Conservation (phyloP, 2,888 invertebrate species). For the Lymantria monacha region DNA sequence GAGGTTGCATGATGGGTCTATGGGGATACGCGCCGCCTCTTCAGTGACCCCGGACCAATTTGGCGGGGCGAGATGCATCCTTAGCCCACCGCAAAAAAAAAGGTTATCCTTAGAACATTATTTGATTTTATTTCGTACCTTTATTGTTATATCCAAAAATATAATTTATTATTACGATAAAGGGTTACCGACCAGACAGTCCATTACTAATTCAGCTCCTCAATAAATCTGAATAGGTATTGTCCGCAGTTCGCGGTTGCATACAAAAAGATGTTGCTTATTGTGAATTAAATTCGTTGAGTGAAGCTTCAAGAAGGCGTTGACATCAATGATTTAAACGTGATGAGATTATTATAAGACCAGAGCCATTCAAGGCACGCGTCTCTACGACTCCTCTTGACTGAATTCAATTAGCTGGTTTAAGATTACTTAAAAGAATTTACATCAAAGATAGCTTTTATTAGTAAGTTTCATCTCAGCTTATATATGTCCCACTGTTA, state of each 20-base stretch:
- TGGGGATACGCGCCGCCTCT: too few relatives aligned
- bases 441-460: too few relatives aligned
- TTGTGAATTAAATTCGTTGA: conserved; percentile 62
- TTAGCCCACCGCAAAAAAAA: too few relatives aligned
- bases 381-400: conserved; percentile 1
- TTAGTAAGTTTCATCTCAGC: too few relatives aligned
- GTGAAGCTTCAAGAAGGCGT: conserved; percentile 57
- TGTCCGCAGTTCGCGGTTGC: conserved; percentile 57
- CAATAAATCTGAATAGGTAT: conserved; percentile 72
- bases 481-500: too few relatives aligned
- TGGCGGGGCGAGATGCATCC: too few relatives aligned
- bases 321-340: conserved; percentile 57
- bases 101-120: too few relatives aligned
- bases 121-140: not conserved
- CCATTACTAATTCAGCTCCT: conserved; percentile 64
- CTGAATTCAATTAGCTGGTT: too few relatives aligned
- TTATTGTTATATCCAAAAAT: conserved; percentile 34
- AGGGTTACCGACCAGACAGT: conserved; percentile 63
- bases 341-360: conserved; percentile 31
- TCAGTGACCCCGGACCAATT: too few relatives aligned
- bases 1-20: too few relatives aligned
- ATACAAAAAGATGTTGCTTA: conserved; percentile 60
- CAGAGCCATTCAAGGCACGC: conserved; percentile 31
- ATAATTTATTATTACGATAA: conserved; percentile 30
- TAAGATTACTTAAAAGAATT: too few relatives aligned